A percentile compares a stretch with the other conserved stretches of the same genome.
Evolutionary conservation across 2,113 vertebrate species (phyloP).

Genomic region (Rafetus swinhoei): DNA sequence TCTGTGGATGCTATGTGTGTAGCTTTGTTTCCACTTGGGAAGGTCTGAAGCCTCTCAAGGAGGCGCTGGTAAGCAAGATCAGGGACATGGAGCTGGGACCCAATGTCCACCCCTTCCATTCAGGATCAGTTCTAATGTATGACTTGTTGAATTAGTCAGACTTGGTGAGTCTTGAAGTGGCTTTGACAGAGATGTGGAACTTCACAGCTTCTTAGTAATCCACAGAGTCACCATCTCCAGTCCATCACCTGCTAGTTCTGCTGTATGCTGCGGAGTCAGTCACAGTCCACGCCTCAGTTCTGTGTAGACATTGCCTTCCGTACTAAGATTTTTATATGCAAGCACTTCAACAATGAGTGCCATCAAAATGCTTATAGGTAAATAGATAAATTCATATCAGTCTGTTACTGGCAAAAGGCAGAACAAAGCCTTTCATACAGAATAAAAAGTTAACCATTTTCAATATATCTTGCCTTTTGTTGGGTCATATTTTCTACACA

Average conservation of each 20-base stretch:
- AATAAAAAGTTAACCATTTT: not conserved
- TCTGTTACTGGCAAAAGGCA: not conserved
- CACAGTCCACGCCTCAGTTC: not conserved
- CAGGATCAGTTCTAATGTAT: not conserved
- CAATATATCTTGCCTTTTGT: not conserved
- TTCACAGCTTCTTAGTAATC: not conserved
- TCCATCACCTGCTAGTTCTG: not conserved
- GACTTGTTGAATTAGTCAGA: not conserved
- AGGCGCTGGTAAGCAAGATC: not conserved
- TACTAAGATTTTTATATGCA: not conserved
- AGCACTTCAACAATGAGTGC: not conserved
- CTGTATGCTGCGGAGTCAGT: not conserved
- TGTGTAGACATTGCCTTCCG: not conserved
- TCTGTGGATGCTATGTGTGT: not conserved
- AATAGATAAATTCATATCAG: not conserved
- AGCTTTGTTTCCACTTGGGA: not conserved
- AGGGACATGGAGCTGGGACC: not conserved
- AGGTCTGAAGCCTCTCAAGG: not conserved
- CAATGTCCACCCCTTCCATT: not conserved
- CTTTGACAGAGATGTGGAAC: not conserved
- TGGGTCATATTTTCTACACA: not conserved
- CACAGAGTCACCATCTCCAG: not conserved
- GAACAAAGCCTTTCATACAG: not conserved
- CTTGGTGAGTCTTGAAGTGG: not conserved
- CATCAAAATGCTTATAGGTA: not conserved